Evolutionary conservation across 2,888 invertebrate genomes (phyloP).

Genomic region (Spodoptera littoralis): DNA sequence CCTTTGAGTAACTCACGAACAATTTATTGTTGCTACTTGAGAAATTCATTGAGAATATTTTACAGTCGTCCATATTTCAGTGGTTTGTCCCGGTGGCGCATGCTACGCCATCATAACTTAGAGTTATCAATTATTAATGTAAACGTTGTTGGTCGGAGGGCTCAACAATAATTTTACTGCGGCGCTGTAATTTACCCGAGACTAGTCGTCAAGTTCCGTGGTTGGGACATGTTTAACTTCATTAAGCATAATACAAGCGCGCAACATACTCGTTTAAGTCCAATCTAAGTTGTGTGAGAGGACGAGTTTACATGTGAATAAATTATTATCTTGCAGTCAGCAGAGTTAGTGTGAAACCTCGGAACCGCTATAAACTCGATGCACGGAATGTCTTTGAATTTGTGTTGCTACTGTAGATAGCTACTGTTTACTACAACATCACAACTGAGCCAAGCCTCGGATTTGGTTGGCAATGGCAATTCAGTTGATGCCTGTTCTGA

Average conservation of each 20-base stretch:
- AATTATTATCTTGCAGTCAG: slow-evolving; percentile 84
- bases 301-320: slow-evolving; percentile 87
- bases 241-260: slow-evolving; percentile 86
- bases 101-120: slow-evolving; percentile 57
- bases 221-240: slow-evolving; percentile 86
- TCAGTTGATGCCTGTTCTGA: slow-evolving; percentile 4
- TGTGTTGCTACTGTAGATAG: slow-evolving; percentile 44
- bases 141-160: slow-evolving; percentile 41
- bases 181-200: slow-evolving; percentile 70
- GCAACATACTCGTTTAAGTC: slow-evolving; percentile 88
- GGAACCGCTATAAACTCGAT: slow-evolving; percentile 50
- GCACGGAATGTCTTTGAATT: slow-evolving; percentile 61
- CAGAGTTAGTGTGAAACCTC: slow-evolving; percentile 70
- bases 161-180: slow-evolving; percentile 62
- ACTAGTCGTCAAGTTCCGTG: slow-evolving; percentile 73
- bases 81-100: slow-evolving; percentile 40
- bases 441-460: slow-evolving; percentile 15
- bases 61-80: slow-evolving; percentile 30
- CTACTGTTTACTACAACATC: slow-evolving; percentile 35
- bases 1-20: slow-evolving; percentile 38
- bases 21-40: slow-evolving; percentile 32
- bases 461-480: slow-evolving; percentile 13
- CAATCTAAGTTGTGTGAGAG: slow-evolving; percentile 86
- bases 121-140: slow-evolving; percentile 56
- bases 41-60: slow-evolving; percentile 37